Conservation (phyloP, 2,797 vertebrate species). For the Taenioides sp. region DNA sequence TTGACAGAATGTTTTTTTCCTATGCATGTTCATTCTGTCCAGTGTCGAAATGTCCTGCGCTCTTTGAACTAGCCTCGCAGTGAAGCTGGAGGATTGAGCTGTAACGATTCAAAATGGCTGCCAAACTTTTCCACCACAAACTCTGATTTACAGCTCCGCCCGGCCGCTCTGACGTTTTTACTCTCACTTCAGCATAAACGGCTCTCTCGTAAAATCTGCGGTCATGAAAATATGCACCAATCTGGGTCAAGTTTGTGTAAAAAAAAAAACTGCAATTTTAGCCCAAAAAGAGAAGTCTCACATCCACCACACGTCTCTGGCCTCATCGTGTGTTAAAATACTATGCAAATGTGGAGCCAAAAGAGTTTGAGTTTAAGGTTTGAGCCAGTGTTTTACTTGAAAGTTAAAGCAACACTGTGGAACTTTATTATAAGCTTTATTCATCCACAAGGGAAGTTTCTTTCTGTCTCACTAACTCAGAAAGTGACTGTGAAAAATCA, state of each 20-base stretch:
- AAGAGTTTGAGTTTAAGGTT: conserved; percentile 24
- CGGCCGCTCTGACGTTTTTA: conserved; percentile 62
- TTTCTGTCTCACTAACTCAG: background rate
- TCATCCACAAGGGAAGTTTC: background rate
- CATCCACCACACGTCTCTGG: background rate
- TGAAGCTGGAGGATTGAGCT: conserved; percentile 54
- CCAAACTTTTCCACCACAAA: conserved; percentile 4
- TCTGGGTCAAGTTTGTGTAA: conserved; percentile 26
- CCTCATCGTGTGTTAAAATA: conserved; percentile 53
- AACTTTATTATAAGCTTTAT: background rate
- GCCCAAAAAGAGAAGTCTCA: background rate
- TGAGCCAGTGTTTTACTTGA: conserved; percentile 38
- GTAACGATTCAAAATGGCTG: conserved; percentile 61
- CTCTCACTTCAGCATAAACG: conserved; percentile 65
- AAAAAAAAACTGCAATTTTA: background rate
- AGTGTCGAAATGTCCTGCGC: conserved; percentile 12
- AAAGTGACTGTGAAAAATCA: background rate
- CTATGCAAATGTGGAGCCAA: conserved; percentile 69
- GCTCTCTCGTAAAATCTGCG: conserved; percentile 67
- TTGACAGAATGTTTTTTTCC: conserved; percentile 6
- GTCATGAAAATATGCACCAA: conserved; percentile 25
- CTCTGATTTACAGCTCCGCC: conserved; percentile 64
- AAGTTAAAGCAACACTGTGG: conserved; percentile 7
- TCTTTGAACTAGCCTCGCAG: conserved; percentile 27
- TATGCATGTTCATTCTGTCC: conserved; percentile 14